These are phyloP conservation scores for Mythimna vitellina DNA, from an alignment of 2,888 invertebrate genomes.

Conservation along the genomic window DNA sequence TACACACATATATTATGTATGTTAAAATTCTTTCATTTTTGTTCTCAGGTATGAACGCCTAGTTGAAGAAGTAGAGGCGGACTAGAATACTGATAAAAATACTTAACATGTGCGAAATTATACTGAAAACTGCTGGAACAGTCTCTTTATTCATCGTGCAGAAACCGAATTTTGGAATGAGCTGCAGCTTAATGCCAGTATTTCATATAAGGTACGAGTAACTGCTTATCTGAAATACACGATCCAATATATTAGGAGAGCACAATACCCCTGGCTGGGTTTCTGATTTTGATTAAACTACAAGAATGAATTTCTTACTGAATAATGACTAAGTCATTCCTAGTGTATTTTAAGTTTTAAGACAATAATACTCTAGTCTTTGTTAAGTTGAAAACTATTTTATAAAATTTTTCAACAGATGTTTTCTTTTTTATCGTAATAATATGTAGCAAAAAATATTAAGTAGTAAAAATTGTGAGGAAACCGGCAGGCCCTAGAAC, in stretches of 20 bases:
- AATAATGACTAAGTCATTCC: background rate
- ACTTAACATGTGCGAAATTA: background rate
- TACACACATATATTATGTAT: background rate
- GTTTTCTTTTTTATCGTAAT: too few relatives aligned
- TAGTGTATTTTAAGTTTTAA: background rate
- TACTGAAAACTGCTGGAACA: background rate
- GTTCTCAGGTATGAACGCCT: conserved; percentile 35
- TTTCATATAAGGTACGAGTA: background rate
- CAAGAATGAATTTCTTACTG: background rate
- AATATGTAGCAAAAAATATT: too few relatives aligned
- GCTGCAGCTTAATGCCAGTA: background rate
- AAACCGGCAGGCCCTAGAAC: too few relatives aligned
- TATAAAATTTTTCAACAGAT: too few relatives aligned
- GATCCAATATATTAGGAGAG: background rate
- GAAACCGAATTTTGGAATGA: background rate
- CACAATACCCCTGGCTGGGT: background rate
- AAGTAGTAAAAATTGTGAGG: too few relatives aligned
- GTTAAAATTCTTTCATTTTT: background rate
- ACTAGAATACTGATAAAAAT: background rate
- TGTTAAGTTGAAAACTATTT: background rate
- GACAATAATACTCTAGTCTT: conserved; percentile 7
- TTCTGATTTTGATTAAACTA: too few relatives aligned
- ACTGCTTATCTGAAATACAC: background rate
- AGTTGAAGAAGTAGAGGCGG: background rate
- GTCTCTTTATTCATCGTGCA: background rate